Conservation (phyloP, 2,888 invertebrate genomes). For the Ochropleura plecta region DNA sequence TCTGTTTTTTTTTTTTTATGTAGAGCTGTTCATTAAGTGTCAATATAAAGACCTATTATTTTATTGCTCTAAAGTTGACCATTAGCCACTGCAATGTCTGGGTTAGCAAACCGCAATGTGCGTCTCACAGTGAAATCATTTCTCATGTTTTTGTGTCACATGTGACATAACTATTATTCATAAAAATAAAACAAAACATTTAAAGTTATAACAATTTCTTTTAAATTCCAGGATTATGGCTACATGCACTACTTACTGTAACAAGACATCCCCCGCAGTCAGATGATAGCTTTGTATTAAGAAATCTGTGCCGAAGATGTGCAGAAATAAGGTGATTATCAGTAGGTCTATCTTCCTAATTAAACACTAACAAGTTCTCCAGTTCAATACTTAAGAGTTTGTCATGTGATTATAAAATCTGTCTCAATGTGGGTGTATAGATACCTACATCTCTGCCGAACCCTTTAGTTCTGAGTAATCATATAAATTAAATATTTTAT, state of each 20-base stretch:
- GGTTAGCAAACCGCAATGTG: too few relatives aligned
- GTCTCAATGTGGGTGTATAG: neutral
- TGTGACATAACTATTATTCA: neutral
- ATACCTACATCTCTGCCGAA: neutral
- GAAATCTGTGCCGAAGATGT: conserved; percentile 92
- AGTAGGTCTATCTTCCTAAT: neutral
- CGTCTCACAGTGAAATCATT: neutral
- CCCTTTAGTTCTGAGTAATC: neutral
- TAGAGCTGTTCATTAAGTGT: neutral
- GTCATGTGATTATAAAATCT: neutral
- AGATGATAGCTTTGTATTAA: conserved; percentile 92
- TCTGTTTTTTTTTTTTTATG: neutral
- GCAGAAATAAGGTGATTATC: conserved; percentile 87
- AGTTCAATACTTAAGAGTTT: neutral
- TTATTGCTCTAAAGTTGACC: neutral
- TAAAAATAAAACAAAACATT: too few relatives aligned
- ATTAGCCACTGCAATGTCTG: neutral
- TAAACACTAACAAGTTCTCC: neutral
- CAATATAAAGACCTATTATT: neutral
- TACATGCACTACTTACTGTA: conserved; percentile 92
- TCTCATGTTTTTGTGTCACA: neutral
- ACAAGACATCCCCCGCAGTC: conserved; percentile 92
- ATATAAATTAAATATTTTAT: neutral
- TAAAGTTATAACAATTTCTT: neutral
- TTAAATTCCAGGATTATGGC: conserved; percentile 91